Base-by-base conservation (phyloP, 2,888 invertebrate genomes). In the Himalopsyche anomala region DNA sequence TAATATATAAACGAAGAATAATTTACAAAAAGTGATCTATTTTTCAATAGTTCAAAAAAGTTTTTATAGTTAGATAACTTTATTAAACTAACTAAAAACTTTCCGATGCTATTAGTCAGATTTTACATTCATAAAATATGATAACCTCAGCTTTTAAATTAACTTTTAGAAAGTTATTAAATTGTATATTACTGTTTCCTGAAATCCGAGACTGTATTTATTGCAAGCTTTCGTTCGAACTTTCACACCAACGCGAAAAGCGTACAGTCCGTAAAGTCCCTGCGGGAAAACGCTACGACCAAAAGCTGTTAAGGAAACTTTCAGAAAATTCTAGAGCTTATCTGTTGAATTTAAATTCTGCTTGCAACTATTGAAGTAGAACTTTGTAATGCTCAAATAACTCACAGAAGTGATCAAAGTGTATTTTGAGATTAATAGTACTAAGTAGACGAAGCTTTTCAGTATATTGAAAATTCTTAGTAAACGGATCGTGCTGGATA, bases 391-490 rank as follows among this genome's bases (percentile, higher is more conserved):
- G 19, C 62, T 62, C 9, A 15, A 11, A 62, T 62, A 62, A 62
- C 11, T 8, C 28, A 19, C 19, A 19, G 19, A 62, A 19, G 62
- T 62, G 62, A 62, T 62, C 62, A 28, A 62, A 62, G 28, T 28
- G 62, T 62, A 19, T 62, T 62, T 62, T 19, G 19, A 62, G 62
- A 62, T 62, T 62, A 62, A 62, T 62, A 62, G 19, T n/a, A 62
- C 17, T 19, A 19, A 62, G 62, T 11, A 51, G 0, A 19, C 19
- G 19, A 62, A 62, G 19, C 19, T 62, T 62, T 62, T 62, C 0
- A 15, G 51, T 51, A 28, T 19, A 62, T 62, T 62, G 62, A 62
- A 62, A 62, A 19, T 62, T 28, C 19, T 1, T 11, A 19, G 28
- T 11, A 62, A 62, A 19, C 11, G 4, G 62, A 62, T 62, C n/a